Percentiles rank a stretch among this genome's conserved stretches.
These are phyloP conservation scores for Pyxicephalus adspersus DNA, from an alignment of 2,113 vertebrate genomes.

Conservation along the genomic window DNA sequence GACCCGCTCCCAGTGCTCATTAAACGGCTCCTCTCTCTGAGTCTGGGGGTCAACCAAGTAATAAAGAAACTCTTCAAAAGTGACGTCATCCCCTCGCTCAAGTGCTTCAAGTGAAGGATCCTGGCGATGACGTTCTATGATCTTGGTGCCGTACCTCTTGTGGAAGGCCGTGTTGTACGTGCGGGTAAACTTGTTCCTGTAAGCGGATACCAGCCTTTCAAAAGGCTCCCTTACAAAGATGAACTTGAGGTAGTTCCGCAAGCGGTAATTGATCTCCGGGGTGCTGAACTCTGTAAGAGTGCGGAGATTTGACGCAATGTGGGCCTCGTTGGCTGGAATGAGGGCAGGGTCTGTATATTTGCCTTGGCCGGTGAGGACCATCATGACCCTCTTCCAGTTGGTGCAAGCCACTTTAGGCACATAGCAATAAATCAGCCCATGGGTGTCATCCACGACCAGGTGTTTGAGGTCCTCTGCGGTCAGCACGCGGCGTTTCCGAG, in stretches of 20 bases:
- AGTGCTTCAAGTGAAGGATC: slow-evolving; percentile 76
- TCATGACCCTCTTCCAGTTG: slow-evolving; percentile 94
- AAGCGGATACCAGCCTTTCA: slow-evolving; percentile 91
- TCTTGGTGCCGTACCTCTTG: slow-evolving; percentile 88
- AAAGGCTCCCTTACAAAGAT: slow-evolving; percentile 93
- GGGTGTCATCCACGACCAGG: slow-evolving; percentile 86
- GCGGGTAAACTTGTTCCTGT: slow-evolving; percentile 90
- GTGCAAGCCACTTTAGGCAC: slow-evolving; percentile 95
- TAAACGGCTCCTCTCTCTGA: slow-evolving; percentile 87
- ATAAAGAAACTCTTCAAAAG: slow-evolving; percentile 91
- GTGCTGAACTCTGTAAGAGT: slow-evolving; percentile 84
- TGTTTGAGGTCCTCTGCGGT: slow-evolving; percentile 85
- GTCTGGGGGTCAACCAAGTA: slow-evolving; percentile 90
- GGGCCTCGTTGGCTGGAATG: slow-evolving; percentile 87
- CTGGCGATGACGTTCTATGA: slow-evolving; percentile 82
- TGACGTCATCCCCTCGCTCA: slow-evolving; percentile 84
- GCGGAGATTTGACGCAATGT: slow-evolving; percentile 80
- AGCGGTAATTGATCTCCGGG: slow-evolving; percentile 84
- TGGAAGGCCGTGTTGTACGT: slow-evolving; percentile 92
- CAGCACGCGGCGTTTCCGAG: slow-evolving; percentile 80
- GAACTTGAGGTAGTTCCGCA: slow-evolving; percentile 92
- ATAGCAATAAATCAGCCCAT: slow-evolving; percentile 89
- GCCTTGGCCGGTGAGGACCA: slow-evolving; percentile 83
- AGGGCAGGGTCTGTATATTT: slow-evolving; percentile 75
- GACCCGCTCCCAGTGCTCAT: slow-evolving; percentile 94